These are phyloP conservation scores for Bambusicola thoracicus DNA, from an alignment of 2,113 vertebrate genomes.

Conservation along the genomic window DNA sequence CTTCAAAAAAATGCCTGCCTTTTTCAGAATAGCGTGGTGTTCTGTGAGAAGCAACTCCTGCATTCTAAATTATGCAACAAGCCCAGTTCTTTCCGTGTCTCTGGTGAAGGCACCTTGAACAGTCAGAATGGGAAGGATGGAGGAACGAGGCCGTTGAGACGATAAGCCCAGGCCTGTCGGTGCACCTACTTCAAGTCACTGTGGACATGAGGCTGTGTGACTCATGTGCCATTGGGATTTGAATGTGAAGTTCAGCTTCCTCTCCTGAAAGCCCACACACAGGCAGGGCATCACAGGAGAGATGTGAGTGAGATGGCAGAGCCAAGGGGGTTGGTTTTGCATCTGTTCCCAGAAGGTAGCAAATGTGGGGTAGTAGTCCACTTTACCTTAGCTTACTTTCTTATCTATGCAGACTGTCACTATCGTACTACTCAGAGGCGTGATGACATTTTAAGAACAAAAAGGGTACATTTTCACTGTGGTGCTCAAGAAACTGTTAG, in stretches of 20 bases:
- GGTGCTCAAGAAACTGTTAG: background rate
- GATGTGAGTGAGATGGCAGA: background rate
- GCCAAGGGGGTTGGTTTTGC: background rate
- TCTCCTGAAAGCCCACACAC: background rate
- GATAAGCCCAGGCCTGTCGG: background rate
- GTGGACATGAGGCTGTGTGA: background rate
- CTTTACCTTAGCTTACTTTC: background rate
- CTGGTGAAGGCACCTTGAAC: background rate
- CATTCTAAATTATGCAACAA: background rate
- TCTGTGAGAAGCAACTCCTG: background rate
- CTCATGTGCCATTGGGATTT: background rate
- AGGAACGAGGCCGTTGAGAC: background rate
- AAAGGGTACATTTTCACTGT: background rate
- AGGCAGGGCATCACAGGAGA: background rate
- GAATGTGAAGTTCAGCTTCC: background rate
- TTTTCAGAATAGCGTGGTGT: background rate
- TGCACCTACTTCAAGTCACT: background rate
- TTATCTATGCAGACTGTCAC: background rate
- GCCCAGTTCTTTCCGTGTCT: background rate
- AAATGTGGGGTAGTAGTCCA: background rate
- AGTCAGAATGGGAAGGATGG: background rate
- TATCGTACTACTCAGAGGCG: background rate
- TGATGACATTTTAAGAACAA: background rate
- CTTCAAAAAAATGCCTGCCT: background rate
- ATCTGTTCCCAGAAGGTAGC: background rate